Conservation (phyloP, 2,888 invertebrate genomes). For the Ophraella communa region DNA sequence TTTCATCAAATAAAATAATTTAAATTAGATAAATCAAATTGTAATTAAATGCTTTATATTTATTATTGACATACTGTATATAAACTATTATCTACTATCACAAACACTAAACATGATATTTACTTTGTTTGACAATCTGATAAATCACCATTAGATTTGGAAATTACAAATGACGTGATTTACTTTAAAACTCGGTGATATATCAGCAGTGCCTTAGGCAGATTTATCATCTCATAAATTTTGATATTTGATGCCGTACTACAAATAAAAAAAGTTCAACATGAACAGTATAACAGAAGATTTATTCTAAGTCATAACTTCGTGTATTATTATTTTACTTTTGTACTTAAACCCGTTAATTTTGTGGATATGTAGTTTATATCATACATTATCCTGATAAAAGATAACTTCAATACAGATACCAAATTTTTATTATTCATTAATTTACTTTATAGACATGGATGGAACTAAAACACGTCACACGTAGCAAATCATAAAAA, state of each 20-base stretch:
- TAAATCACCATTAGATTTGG: conserved; percentile 35
- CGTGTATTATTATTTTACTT: conserved; percentile 12
- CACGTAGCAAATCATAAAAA: too few relatives aligned
- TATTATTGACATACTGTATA: too few relatives aligned
- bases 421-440: too few relatives aligned
- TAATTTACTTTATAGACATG: too few relatives aligned
- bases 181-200: conserved; percentile 30
- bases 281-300: conserved; percentile 10
- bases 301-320: conserved; percentile 18
- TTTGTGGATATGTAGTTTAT: too few relatives aligned
- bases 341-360: not conserved
- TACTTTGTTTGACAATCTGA: conserved; percentile 23
- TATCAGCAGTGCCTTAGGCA: conserved; percentile 28
- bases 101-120: conserved; percentile 23
- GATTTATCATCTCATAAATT: conserved; percentile 36
- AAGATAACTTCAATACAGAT: too few relatives aligned
- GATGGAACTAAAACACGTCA: too few relatives aligned
- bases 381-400: too few relatives aligned
- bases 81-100: too few relatives aligned
- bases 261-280: conserved; percentile 29
- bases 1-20: too few relatives aligned
- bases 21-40: too few relatives aligned
- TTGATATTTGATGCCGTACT: conserved; percentile 26
- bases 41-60: too few relatives aligned
- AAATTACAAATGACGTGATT: conserved; percentile 33